Base-by-base conservation (phyloP, 1,140 invertebrate species). In the Drosophila leontia region DNA sequence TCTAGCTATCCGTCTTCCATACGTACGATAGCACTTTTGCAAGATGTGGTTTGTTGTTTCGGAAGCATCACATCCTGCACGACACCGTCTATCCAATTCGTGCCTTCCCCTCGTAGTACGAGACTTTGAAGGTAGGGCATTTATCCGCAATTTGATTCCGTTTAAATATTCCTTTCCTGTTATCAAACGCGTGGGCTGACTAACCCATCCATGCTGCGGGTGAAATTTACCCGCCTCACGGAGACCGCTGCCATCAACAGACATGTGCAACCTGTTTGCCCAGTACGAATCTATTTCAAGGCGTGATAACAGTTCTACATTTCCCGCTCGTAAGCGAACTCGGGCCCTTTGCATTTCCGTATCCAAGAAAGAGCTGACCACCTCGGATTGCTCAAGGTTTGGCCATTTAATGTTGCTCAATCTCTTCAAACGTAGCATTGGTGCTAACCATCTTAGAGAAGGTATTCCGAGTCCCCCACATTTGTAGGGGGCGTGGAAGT, bases 181-280 rank as follows among this genome's bases (percentile, higher is more conserved):
- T 19, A 19, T 19, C 15, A 64, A 58, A 94, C 94, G 45, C 41
- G 59, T 19, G 19, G 19, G 19, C 3, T 75, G 39, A 53, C 35
- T 29, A 1, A 56, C 68, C 60, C 60, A 63, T 11, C 68, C 50
- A 34, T 63, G 68, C 19, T 19, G 19, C 19, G 19, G 19, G 19
- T 17, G n/a, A 8, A 42, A 42, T 17, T 42, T 42, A 15, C 37
- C 51, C 8, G 59, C 72, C 26, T 70, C 65, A 75, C 44, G 65
- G 19, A 75, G 59, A 23, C 59, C 53, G 44, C 65, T 50, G 1
- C 51, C 59, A 35, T 70, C 44, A 75, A 68, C 71, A 61, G 57
- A 59, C 23, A 34, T 51, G 37, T 58, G 19, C 37, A 72, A 51
- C 23, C 17, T 64, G 6, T 56, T 50, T 12, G 60, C 68, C 17